A percentile compares a stretch with the other conserved stretches of the same genome.
Evolutionary conservation across 1,140 invertebrate species (phyloP).

Genomic region (Venustaconcha ellipsiformis): DNA sequence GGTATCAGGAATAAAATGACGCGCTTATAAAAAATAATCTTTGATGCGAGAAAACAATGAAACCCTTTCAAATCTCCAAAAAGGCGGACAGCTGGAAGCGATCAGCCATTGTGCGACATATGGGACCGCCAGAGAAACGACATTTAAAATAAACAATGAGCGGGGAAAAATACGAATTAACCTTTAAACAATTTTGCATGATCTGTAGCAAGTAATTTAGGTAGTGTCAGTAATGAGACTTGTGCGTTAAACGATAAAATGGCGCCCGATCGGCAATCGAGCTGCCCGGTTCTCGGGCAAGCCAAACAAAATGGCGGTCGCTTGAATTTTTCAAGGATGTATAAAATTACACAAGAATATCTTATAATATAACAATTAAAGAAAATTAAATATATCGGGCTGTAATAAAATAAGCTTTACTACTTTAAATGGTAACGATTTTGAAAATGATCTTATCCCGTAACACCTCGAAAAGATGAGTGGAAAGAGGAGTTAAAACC

Average conservation of each 20-base stretch:
- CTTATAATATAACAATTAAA: neutral
- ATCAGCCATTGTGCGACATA: neutral
- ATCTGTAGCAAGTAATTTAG: conserved; percentile 5
- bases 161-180: no score
- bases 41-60: no score
- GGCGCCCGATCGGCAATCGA: conserved; percentile 28
- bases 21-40: no score
- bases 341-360: neutral
- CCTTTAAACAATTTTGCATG: neutral
- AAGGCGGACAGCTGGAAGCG: neutral
- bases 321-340: conserved; percentile 6
- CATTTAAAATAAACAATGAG: no score
- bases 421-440: neutral
- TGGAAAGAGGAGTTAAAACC: no score
- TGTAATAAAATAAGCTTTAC: neutral
- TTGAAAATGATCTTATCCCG: neutral
- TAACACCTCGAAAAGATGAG: no score
- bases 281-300: conserved; percentile 9
- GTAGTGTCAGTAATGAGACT: neutral
- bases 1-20: no score
- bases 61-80: neutral
- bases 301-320: conserved; percentile 22
- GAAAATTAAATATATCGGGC: neutral
- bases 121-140: no score
- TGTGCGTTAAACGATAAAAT: conserved; percentile 25